These are phyloP conservation scores for Crenichthys baileyi DNA, from an alignment of 2,797 vertebrate species.

Conservation along the genomic window DNA sequence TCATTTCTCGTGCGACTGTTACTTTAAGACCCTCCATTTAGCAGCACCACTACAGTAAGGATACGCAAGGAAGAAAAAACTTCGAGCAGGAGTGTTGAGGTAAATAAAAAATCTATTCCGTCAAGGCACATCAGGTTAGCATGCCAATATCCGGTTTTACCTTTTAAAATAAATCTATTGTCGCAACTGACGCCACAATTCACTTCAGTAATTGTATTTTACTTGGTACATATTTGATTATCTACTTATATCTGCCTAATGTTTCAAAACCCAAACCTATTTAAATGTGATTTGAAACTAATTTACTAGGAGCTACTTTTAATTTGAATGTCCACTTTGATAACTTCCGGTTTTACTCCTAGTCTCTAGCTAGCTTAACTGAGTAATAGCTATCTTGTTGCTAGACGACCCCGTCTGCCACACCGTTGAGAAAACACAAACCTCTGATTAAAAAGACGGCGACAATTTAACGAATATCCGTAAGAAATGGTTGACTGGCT, in stretches of 20 bases:
- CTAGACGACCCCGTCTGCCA: slow-evolving; percentile 75
- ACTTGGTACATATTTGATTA: rapidly evolving
- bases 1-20: background rate
- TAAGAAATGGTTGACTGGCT: background rate
- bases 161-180: slow-evolving; percentile 36
- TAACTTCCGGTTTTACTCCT: background rate
- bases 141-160: rapidly evolving
- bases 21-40: background rate
- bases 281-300: rapidly evolving
- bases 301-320: background rate
- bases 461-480: background rate
- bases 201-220: rapidly evolving
- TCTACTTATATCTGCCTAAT: rapidly evolving
- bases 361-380: background rate
- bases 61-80: background rate
- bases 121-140: background rate
- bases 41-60: no score
- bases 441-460: slow-evolving; percentile 6
- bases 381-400: slow-evolving; percentile 68
- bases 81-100: background rate
- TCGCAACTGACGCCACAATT: rapidly evolving
- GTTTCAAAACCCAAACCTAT: rapidly evolving
- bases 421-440: slow-evolving; percentile 43
- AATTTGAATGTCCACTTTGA: background rate
- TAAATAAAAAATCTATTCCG: background rate